phyloP scores from a whole-genome alignment of 2,797 vertebrate species.

The Adrianichthys oophorus region DNA sequence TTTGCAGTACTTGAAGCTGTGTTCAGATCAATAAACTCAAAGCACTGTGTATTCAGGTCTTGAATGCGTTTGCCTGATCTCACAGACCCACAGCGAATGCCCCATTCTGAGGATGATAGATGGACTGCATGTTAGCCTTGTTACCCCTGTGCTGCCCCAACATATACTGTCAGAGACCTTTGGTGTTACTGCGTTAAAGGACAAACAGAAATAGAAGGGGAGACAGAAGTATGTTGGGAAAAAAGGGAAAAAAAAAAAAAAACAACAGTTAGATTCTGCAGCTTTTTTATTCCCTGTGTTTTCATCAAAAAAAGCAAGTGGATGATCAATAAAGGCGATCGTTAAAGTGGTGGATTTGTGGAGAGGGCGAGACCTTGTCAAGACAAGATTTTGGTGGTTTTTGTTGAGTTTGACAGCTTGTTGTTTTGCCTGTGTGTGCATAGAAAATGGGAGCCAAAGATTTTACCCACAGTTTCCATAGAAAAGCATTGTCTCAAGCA shows the following conservation, averaged over 20 bases:
- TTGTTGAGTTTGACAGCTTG: conserved; percentile 50
- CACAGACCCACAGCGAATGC: conserved; percentile 8
- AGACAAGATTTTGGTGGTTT: conserved; percentile 48
- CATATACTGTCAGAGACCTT: conserved; percentile 47
- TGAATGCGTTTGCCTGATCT: neutral
- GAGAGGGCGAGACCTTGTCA: conserved; percentile 57
- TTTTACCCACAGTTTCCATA: conserved; percentile 16
- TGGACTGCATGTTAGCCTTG: conserved; percentile 49
- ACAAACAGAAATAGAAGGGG: conserved; percentile 21
- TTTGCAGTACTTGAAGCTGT: conserved; percentile 24
- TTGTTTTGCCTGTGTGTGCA: neutral
- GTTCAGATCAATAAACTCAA: conserved; percentile 61
- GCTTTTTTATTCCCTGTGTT: conserved; percentile 22
- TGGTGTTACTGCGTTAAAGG: conserved; percentile 40
- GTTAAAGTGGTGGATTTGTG: conserved; percentile 35
- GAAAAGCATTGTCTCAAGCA: neutral
- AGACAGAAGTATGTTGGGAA: conserved; percentile 9
- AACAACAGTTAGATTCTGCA: conserved; percentile 9
- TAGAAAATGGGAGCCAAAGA: conserved; percentile 1
- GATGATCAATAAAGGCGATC: conserved; percentile 61
- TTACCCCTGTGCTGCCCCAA: conserved; percentile 53
- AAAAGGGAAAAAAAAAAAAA: conserved; percentile 38
- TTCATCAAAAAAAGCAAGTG: conserved; percentile 56
- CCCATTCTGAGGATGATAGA: conserved; percentile 52
- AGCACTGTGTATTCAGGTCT: conserved; percentile 30